Conservation (phyloP, 2,888 invertebrate genomes). For the Cephus pulcher region DNA sequence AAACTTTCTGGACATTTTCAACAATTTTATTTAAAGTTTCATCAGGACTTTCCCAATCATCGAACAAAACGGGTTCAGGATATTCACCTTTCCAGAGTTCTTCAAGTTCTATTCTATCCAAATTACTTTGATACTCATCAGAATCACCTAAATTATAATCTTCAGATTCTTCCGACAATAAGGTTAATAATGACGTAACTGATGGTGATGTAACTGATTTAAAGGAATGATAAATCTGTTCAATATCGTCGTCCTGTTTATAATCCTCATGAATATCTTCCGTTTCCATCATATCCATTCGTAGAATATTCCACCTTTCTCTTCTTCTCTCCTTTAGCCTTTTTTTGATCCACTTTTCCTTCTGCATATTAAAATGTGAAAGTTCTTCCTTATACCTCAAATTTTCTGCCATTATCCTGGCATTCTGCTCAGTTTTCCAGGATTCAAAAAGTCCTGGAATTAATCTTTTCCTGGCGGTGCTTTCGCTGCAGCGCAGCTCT, state of each 20-base stretch:
- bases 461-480: constrained; percentile 60
- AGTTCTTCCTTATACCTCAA: constrained; percentile 61
- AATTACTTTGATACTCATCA: constrained; percentile 14
- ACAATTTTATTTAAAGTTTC: constrained; percentile 68
- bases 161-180: constrained; percentile 48
- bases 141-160: constrained; percentile 13
- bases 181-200: constrained; percentile 39
- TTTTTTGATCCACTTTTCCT: constrained; percentile 29
- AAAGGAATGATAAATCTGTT: not conserved
- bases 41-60: constrained; percentile 68
- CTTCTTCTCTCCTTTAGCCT: constrained; percentile 25
- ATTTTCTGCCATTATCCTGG: constrained; percentile 51
- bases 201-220: constrained; percentile 30
- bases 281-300: constrained; percentile 7
- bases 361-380: constrained; percentile 13
- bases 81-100: constrained; percentile 55
- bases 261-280: constrained; percentile 5
- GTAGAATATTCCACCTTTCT: constrained; percentile 37
- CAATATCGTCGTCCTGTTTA: not conserved
- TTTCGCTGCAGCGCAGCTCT: constrained; percentile 65
- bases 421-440: constrained; percentile 61
- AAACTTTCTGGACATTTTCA: constrained; percentile 66
- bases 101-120: constrained; percentile 58
- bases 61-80: constrained; percentile 68
- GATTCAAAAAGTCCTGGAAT: constrained; percentile 58